Conservation (phyloP, 1,140 invertebrate genomes). For the Musca vetustissima region DNA sequence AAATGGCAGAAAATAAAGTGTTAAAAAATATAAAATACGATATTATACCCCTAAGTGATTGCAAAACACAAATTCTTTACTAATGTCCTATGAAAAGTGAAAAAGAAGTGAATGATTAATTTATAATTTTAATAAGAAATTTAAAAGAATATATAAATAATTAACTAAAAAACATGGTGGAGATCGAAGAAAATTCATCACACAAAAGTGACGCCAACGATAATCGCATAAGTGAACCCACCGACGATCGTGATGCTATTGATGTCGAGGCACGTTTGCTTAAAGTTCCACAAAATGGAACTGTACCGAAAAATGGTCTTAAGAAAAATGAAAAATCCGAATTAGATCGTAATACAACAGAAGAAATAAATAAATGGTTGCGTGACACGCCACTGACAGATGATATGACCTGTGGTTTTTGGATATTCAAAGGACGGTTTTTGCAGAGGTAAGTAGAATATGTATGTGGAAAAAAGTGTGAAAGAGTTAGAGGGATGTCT, state of each 20-base stretch:
- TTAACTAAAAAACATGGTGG: neutral
- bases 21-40: neutral
- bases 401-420: slow-evolving; percentile 66
- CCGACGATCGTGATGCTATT: slow-evolving; percentile 28
- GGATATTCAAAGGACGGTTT: slow-evolving; percentile 61
- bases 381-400: slow-evolving; percentile 61
- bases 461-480: no score
- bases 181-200: neutral
- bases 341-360: slow-evolving; percentile 42
- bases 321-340: slow-evolving; percentile 42
- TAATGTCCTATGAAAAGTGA: neutral
- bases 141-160: no score
- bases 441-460: slow-evolving; percentile 58
- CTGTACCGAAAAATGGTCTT: slow-evolving; percentile 25
- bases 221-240: neutral
- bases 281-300: slow-evolving; percentile 14
- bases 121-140: no score
- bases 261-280: slow-evolving; percentile 5
- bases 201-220: slow-evolving; percentile 3
- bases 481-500: no score
- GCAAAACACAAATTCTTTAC: neutral
- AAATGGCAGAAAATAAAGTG: no score
- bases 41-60: neutral
- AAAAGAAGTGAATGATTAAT: neutral
- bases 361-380: slow-evolving; percentile 60